A percentile compares a stretch with the other conserved stretches of the same genome.
Evolutionary conservation across 2,113 vertebrate genomes (phyloP).

Genomic region (Periophthalmodon schlosseri): DNA sequence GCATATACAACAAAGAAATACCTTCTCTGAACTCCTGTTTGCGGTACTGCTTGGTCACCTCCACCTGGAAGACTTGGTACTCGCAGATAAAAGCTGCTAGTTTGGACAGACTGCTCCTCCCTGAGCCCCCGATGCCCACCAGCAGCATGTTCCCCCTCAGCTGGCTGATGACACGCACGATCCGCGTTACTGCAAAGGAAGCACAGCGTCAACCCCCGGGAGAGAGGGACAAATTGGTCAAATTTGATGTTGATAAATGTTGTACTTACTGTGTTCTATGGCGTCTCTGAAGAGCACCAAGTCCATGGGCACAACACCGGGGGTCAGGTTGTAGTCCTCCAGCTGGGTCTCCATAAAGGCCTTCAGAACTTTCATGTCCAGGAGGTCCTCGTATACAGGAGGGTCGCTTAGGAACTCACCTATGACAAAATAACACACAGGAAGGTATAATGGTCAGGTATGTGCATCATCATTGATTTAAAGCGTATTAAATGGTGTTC

Average conservation of each 20-base stretch:
- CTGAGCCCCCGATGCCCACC: constrained; percentile 87
- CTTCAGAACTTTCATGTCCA: constrained; percentile 80
- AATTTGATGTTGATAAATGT: too few relatives aligned
- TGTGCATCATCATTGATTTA: too few relatives aligned
- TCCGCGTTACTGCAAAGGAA: constrained; percentile 74
- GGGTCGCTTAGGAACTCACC: constrained; percentile 84
- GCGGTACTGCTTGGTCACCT: constrained; percentile 86
- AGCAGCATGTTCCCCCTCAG: constrained; percentile 88
- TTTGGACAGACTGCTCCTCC: constrained; percentile 85
- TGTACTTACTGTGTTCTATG: constrained; percentile 82
- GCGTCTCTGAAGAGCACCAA: constrained; percentile 88
- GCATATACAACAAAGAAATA: constrained; percentile 38
- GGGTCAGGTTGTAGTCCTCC: constrained; percentile 81
- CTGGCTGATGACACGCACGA: constrained; percentile 88
- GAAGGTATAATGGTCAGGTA: neutral
- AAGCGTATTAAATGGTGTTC: too few relatives aligned
- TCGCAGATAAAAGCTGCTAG: constrained; percentile 84
- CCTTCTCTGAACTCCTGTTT: constrained; percentile 89
- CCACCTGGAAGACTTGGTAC: constrained; percentile 85
- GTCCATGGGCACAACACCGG: constrained; percentile 80
- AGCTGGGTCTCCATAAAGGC: constrained; percentile 82
- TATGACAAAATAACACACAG: constrained; percentile 41
- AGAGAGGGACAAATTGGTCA: neutral
- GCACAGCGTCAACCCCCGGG: neutral
- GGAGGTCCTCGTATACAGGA: constrained; percentile 84